Evolutionary conservation across 53 echinoderm and acorn worm genomes (phyloP), one percentile per base, ranked within the genome.

Genomic region (Stichopus horrens): DNA sequence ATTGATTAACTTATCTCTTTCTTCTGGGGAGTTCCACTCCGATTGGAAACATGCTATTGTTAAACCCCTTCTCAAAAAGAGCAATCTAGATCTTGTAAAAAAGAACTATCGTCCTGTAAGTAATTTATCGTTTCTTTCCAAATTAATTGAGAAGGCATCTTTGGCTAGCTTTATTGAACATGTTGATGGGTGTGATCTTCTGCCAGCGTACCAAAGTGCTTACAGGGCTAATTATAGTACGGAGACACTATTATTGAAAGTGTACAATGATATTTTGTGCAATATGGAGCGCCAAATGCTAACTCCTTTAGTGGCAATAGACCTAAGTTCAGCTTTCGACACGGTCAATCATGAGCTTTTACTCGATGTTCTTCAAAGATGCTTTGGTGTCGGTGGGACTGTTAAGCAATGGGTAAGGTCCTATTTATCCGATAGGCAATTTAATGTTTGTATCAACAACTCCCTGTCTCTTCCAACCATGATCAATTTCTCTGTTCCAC

Each of bases 1-100:
- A 71, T 52, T 73, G 3, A 20, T 83, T 16, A 83, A 83, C 60
- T 59, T 63, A 21, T 83, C 83, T 11, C 86, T 86, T 0, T 86
- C 74, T 5, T 52, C 86, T 51, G 86, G 86, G 52, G 54, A 86
- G 9, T 86, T 86, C 73, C 54, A 86, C 54, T 18, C 73, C 51
- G 86, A 86, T 16, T 86, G 86, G 86, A 86, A 86, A 74, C 74
- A 73, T 5, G 86, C 74, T 14, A 86, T 86, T 73, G 86, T 86
- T 5, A 86, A 86, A 53, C 86, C 86, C 4, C 86, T 73, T 3
- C 5, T 54, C 0, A 73, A 86, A 21, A 86, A 86, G 23, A 22
- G 68, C 55, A 55, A 55, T 7, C 16, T 81, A 8, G 81, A 81
- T 57, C 55, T 18, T 4, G 55, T 81, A 21, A 55, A 81, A 18